Evolutionary conservation across 2,888 invertebrate species (phyloP), one percentile per base, ranked within the genome.

Genomic region (Parochlus steinenii): DNA sequence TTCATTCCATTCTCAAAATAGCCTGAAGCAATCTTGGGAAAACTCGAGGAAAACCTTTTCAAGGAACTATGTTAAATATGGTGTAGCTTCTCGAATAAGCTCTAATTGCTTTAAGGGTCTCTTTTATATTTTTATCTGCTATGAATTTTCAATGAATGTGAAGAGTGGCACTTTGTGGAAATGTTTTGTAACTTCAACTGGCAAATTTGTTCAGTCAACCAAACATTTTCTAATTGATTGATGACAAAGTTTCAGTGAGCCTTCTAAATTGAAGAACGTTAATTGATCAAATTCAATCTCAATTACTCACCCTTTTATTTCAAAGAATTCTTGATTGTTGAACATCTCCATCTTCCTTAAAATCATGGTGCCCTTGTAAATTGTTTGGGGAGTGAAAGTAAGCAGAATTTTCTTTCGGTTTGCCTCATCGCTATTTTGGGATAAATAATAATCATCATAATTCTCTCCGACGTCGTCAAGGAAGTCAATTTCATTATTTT

Each of bases 301-400:
- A n/a, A 17, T 18, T n/a, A 33, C 33, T 33, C 20, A 34, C 34
- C 34, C 34, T 20, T 34, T 28, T n/a, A 34, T 20, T 19, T 11
- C 15, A 20, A 28, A 34, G 11, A 20, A 34, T 19, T 34, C 28
- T 15, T 34, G 28, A 28, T 19, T 34, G 11, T 27, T 34, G 19
- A 27, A 34, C 15, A 28, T n/a, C 10, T 34, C 28, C 6, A 34
- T 12, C 12, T 34, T 12, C 16, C 34, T 10, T 4, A 34, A 11
- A 3, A 28, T 12, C 6, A 15, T 5, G 2, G 22, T 6, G 15
- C 34, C 34, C 28, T 34, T 34, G 15, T 25, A 34, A 3, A 34
- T 10, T 5, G 28, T 34, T 5, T 28, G 12, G 3, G 34, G 34
- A 7, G 34, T 25, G 15, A 34, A 28, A 6, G 28, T 28, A 15